phyloP scores from a whole-genome alignment of 2,113 vertebrate species.

The Benthochromis sp. region DNA sequence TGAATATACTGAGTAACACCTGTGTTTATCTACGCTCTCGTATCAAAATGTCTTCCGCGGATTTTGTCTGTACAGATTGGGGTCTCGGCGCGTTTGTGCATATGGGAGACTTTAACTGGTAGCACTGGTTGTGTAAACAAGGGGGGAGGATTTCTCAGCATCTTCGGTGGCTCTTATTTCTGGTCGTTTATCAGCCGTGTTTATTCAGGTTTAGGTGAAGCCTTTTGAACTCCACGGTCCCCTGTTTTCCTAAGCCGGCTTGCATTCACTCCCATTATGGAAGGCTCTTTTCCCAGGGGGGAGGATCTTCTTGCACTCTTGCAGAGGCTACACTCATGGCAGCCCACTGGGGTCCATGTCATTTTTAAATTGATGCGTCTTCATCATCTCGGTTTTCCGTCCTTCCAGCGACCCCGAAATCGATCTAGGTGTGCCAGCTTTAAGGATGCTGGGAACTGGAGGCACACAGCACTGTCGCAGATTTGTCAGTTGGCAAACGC shows the following conservation, averaged over 20 bases:
- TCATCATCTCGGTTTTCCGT: neutral
- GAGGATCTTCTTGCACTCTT: constrained; percentile 37
- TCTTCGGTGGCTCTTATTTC: constrained; percentile 25
- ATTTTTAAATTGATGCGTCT: neutral
- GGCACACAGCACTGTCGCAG: neutral
- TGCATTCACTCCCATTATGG: neutral
- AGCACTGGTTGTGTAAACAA: neutral
- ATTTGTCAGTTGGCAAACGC: neutral
- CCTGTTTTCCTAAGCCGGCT: neutral
- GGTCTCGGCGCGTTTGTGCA: neutral
- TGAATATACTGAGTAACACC: neutral
- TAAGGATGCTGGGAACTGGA: neutral
- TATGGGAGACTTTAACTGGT: neutral
- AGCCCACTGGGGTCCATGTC: neutral
- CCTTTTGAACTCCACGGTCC: constrained; percentile 30
- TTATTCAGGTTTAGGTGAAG: constrained; percentile 38
- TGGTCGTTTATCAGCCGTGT: constrained; percentile 54
- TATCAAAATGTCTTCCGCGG: neutral
- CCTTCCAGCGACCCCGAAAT: neutral
- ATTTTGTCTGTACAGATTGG: neutral
- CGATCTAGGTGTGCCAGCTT: neutral
- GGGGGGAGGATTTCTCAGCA: constrained; percentile 19
- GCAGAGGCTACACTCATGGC: neutral
- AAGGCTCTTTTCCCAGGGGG: neutral
- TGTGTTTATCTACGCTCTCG: neutral